Percentiles rank a stretch among this genome's conserved stretches.
Evolutionary conservation across 2,797 vertebrate species (phyloP).

Genomic region (Amphiprion clarkii): DNA sequence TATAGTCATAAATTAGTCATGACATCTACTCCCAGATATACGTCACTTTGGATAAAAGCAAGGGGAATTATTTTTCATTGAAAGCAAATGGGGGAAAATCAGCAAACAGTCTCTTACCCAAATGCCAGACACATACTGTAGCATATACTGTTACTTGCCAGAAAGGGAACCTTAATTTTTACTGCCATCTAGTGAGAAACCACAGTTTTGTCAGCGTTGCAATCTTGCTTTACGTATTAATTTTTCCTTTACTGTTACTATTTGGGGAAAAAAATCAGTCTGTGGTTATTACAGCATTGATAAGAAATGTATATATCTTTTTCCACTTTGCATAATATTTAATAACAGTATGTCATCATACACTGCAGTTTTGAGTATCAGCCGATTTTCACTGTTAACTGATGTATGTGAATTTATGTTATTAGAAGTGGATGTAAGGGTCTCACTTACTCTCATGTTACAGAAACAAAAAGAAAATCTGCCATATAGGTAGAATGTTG

Average conservation of each 20-base stretch:
- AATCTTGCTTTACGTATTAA: not conserved
- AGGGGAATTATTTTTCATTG: not conserved
- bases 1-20: not conserved
- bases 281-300: too few species aligned
- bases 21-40: too few species aligned
- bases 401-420: not conserved
- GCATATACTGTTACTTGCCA: not conserved
- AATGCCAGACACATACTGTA: not conserved
- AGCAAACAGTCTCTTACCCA: not conserved
- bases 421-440: not conserved
- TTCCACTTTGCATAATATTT: not conserved
- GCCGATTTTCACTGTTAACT: not conserved
- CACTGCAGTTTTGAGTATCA: not conserved
- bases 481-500: not conserved
- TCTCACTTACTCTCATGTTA: not conserved
- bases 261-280: too few species aligned
- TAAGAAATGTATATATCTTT: not conserved
- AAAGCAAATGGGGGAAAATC: not conserved
- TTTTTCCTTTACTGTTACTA: not conserved
- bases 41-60: too few species aligned
- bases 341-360: not conserved
- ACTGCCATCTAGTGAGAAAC: constrained; percentile 80
- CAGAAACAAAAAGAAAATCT: not conserved
- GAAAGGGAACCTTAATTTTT: constrained; percentile 32
- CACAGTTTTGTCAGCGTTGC: not conserved